phyloP scores from a whole-genome alignment of 2,888 invertebrate species.

The Tiliacea aurago region DNA sequence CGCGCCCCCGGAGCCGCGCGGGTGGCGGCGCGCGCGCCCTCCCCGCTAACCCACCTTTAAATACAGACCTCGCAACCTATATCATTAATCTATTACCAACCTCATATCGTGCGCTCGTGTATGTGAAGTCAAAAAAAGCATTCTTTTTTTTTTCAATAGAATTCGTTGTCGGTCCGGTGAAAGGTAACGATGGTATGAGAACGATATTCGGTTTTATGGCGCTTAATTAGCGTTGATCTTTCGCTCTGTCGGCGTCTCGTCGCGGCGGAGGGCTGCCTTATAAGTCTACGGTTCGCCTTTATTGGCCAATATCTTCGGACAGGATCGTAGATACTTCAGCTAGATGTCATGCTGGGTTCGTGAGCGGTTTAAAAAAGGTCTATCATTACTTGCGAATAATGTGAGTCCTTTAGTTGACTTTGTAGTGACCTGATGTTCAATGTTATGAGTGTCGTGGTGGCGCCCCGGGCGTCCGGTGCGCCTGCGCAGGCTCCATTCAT shows the following conservation, averaged over 20 bases:
- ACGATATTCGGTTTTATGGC: slow-evolving; percentile 88
- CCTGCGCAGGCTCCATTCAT: slow-evolving; percentile 83
- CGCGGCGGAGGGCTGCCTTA: slow-evolving; percentile 74
- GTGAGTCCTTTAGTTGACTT: slow-evolving; percentile 60
- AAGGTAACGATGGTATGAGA: slow-evolving; percentile 84
- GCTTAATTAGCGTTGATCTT: slow-evolving; percentile 87
- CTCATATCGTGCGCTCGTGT: slow-evolving; percentile 82
- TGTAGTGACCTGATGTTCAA: slow-evolving; percentile 53
- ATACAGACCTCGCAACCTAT: slow-evolving; percentile 84
- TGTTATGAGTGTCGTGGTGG: slow-evolving; percentile 70
- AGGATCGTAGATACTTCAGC: slow-evolving; percentile 80
- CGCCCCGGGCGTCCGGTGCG: slow-evolving; percentile 75
- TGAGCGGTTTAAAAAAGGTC: slow-evolving; percentile 72
- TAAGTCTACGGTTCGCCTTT: slow-evolving; percentile 79
- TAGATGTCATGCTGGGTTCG: slow-evolving; percentile 79
- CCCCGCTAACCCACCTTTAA: slow-evolving; percentile 75
- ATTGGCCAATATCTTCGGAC: slow-evolving; percentile 80
- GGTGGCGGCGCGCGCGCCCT: slow-evolving; percentile 74
- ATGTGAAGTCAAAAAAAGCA: slow-evolving; percentile 71
- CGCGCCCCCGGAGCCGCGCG: slow-evolving; percentile 66
- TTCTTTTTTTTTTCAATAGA: slow-evolving; percentile 74
- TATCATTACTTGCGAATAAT: slow-evolving; percentile 68
- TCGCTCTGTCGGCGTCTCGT: slow-evolving; percentile 81
- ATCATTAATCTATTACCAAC: slow-evolving; percentile 89
- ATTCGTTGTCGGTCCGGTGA: slow-evolving; percentile 81